Conservation (phyloP, 1,140 invertebrate species). For the Euwallacea fornicatus region DNA sequence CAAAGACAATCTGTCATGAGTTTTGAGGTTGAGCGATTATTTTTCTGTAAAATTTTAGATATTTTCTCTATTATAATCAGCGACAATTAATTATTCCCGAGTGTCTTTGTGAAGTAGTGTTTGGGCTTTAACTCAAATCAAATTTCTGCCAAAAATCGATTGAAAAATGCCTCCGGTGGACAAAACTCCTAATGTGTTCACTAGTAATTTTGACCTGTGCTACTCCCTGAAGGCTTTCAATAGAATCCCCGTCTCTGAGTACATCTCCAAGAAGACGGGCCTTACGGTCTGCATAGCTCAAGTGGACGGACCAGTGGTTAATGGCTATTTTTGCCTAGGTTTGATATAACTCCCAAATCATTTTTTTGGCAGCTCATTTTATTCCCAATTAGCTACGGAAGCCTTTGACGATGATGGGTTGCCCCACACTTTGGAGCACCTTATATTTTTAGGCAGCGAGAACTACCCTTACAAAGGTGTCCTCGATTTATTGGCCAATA, state of each 20-base stretch:
- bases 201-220: slow-evolving; percentile 63
- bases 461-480: slow-evolving; percentile 89
- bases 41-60: too few species aligned
- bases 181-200: slow-evolving; percentile 54
- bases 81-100: too few species aligned
- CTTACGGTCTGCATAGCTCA: slow-evolving; percentile 78
- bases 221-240: slow-evolving; percentile 66
- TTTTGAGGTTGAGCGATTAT: too few species aligned
- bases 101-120: too few species aligned
- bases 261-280: slow-evolving; percentile 76
- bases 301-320: slow-evolving; percentile 83
- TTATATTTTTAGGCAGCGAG: slow-evolving; percentile 89
- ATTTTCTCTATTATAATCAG: too few species aligned
- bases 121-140: too few species aligned
- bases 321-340: slow-evolving; percentile 86
- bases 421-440: slow-evolving; percentile 90
- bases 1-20: too few species aligned
- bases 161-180: slow-evolving; percentile 59
- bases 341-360: slow-evolving; percentile 42
- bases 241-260: slow-evolving; percentile 79
- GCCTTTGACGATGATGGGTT: slow-evolving; percentile 89
- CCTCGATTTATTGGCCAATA: slow-evolving; percentile 83
- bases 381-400: slow-evolving; percentile 72
- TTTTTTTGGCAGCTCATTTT: not conserved
- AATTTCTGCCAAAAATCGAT: not conserved